Percentiles rank a stretch among this genome's conserved stretches.
Evolutionary conservation across 2,888 invertebrate species (phyloP).

Genomic region (Pammene aurita): DNA sequence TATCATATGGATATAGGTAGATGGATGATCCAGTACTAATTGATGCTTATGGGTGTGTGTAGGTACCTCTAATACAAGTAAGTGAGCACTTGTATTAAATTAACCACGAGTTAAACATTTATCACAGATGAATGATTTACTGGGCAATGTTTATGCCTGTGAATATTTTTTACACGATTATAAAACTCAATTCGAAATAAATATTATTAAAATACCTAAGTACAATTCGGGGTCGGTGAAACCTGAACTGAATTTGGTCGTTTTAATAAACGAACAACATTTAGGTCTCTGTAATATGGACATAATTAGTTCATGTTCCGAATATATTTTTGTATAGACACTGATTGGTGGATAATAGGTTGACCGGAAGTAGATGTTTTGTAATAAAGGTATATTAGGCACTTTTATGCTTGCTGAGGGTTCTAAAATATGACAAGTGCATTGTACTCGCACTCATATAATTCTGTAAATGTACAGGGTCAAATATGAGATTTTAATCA

Average conservation of each 20-base stretch:
- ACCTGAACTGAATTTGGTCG: neutral
- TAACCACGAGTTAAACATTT: constrained; percentile 30
- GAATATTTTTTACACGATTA: too few species aligned
- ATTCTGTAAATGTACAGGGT: too few species aligned
- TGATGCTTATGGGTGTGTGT: constrained; percentile 9
- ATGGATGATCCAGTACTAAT: constrained; percentile 12
- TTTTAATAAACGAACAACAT: neutral
- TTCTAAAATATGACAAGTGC: too few species aligned
- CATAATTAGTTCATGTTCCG: too few species aligned
- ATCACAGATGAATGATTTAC: constrained; percentile 32
- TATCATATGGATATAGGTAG: constrained; percentile 15
- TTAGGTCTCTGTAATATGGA: neutral
- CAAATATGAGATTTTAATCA: too few species aligned
- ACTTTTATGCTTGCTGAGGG: too few species aligned
- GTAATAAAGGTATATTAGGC: neutral
- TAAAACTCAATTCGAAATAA: too few species aligned
- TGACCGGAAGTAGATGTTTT: neutral
- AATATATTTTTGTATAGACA: too few species aligned
- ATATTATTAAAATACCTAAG: too few species aligned
- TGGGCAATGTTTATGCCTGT: constrained; percentile 3
- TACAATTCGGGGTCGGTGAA: too few species aligned
- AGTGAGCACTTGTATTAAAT: neutral
- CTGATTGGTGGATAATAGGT: neutral
- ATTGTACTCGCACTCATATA: too few species aligned
- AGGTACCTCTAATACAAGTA: neutral